Conservation (phyloP, 2,113 vertebrate species). For the Alethe diademata region DNA sequence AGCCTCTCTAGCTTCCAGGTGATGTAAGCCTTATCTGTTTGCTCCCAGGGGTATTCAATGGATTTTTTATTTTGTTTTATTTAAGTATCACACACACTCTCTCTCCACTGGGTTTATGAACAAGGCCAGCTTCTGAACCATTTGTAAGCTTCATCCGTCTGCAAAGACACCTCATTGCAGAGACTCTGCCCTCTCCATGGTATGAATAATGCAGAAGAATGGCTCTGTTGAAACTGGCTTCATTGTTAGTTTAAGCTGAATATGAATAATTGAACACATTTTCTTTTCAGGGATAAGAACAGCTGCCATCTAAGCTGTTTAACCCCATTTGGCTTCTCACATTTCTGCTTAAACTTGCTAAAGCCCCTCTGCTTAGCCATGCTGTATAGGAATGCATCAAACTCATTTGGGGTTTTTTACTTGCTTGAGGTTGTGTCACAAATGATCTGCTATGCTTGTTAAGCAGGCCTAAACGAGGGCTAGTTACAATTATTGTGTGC, state of each 20-base stretch:
- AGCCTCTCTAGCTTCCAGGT: neutral
- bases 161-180: neutral
- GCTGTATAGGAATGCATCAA: neutral
- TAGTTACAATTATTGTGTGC: neutral
- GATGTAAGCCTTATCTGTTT: neutral
- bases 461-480: neutral
- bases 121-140: neutral
- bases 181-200: neutral
- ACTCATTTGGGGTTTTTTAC: neutral
- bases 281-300: slow-evolving; percentile 58
- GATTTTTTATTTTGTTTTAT: neutral
- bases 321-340: slow-evolving; percentile 50
- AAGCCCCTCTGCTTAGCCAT: neutral
- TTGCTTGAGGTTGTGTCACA: neutral
- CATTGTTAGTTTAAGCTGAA: slow-evolving; percentile 57
- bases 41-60: neutral
- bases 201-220: slow-evolving; percentile 62
- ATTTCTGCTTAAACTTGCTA: slow-evolving; percentile 9
- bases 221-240: slow-evolving; percentile 46
- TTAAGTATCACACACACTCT: neutral
- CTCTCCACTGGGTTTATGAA: neutral
- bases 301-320: slow-evolving; percentile 55
- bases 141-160: slow-evolving; percentile 8
- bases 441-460: neutral
- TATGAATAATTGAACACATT: slow-evolving; percentile 67